Percentiles rank a stretch among this genome's conserved stretches.
These are phyloP conservation scores for Corvus hawaiiensis DNA, from an alignment of 2,113 vertebrate species.

Conservation along the genomic window DNA sequence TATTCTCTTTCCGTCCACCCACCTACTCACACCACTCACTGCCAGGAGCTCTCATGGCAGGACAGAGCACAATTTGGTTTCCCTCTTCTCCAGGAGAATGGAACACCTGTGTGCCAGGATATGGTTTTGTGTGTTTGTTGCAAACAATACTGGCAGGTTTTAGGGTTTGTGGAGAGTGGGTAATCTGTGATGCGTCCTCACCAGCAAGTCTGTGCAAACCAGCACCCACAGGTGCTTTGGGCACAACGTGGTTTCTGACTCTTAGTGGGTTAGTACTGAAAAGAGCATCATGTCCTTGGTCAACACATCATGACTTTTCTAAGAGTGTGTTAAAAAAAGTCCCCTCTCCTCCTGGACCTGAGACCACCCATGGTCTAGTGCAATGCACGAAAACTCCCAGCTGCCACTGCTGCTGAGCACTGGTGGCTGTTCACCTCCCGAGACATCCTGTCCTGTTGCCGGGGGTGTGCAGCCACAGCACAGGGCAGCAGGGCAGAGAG, in stretches of 20 bases:
- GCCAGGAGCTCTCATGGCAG: not conserved
- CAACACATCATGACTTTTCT: not conserved
- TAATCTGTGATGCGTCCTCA: not conserved
- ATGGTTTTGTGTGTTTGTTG: not conserved
- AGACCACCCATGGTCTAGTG: too few relatives aligned
- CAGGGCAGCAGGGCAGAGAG: not conserved
- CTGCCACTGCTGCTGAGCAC: fast-evolving
- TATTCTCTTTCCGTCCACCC: not conserved
- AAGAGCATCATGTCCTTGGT: not conserved
- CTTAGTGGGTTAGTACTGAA: not conserved
- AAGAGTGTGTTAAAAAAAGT: not conserved
- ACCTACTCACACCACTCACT: fast-evolving
- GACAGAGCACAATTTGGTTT: not conserved
- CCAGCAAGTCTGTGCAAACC: not conserved
- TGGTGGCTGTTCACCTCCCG: not conserved
- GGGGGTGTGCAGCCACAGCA: not conserved
- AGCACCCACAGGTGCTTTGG: not conserved
- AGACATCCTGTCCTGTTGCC: fast-evolving
- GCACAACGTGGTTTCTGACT: not conserved
- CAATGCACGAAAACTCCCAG: not conserved
- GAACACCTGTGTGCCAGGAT: not conserved
- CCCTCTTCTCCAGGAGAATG: not conserved
- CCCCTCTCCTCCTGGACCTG: not conserved
- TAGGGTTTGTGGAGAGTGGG: not conserved
- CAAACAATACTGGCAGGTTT: not conserved